phyloP scores from a whole-genome alignment of 2,113 vertebrate genomes.

The Mellivora capensis region DNA sequence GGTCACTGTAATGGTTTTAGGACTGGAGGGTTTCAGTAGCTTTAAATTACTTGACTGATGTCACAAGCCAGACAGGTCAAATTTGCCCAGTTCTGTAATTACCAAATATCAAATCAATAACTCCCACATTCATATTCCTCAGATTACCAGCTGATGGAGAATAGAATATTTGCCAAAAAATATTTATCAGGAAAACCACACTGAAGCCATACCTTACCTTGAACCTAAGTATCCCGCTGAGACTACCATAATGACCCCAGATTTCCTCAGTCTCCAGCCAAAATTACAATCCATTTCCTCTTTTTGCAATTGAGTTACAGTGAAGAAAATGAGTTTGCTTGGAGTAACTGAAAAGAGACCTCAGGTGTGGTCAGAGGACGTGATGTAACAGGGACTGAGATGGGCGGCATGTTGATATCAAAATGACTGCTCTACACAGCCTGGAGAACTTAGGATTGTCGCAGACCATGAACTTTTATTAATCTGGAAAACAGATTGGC shows the following conservation, averaged over 20 bases:
- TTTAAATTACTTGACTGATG: neutral
- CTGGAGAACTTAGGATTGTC: neutral
- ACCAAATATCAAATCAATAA: neutral
- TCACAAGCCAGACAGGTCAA: neutral
- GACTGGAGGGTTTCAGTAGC: neutral
- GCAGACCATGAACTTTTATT: neutral
- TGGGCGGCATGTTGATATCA: neutral
- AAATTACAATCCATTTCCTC: neutral
- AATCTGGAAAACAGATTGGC: neutral
- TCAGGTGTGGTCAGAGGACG: neutral
- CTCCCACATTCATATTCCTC: neutral
- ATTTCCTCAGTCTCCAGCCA: neutral
- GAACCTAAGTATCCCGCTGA: neutral
- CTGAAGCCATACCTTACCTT: neutral
- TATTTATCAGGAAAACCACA: neutral
- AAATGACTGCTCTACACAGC: neutral
- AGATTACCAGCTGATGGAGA: neutral
- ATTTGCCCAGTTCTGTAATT: neutral
- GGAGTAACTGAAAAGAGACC: neutral
- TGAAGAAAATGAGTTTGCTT: slow-evolving; percentile 3
- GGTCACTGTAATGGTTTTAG: neutral
- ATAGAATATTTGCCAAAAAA: neutral
- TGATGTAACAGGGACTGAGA: neutral
- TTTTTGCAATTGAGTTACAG: neutral
- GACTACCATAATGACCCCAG: neutral